Evolutionary conservation across 2,888 invertebrate genomes (phyloP), one percentile per base, ranked within the genome.

Genomic region (Rapana venosa): DNA sequence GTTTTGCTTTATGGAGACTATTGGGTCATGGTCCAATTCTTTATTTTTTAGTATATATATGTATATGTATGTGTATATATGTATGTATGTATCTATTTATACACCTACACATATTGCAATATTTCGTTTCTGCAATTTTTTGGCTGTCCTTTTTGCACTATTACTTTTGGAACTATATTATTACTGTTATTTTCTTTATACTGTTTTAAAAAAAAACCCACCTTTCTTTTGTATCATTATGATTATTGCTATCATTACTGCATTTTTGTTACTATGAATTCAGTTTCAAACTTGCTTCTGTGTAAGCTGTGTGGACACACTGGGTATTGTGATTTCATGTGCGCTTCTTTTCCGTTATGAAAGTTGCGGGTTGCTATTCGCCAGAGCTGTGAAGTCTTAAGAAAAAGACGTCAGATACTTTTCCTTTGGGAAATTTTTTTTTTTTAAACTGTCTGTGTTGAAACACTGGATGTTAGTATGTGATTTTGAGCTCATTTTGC

Each of bases 291-390:
- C 83, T 83, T 30, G 84, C 58, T 85, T 58, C 35, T 85, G 30
- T 58, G 84, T 58, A 20, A 58, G 58, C 58, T 85, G 15, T 58
- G 84, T 30, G 58, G n/a, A 17, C 13, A 47, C 79, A 79, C 79
- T 35, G 79, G 15, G 15, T 74, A 35, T 30, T 66, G 22, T 11
- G 30, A 66, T 32, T 86, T 66, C 61, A 15, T 86, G 35, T 66
- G 66, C 20, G 86, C 86, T 86, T 66, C 22, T 85, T 35, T 86
- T 66, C 26, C 32, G 30, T 86, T 86, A 66, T 0, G n/a, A 22
- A 86, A 86, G 86, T 86, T 86, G 86, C 66, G 86, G 32, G 17
- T 32, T 35, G 86, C 86, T 58, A 35, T 86, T 30, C n/a, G 61
- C 66, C 86, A 32, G 86, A 86, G 86, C 86, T 86, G 56, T 66